Base-by-base conservation (phyloP, 2,113 vertebrate genomes). In the Vulpes vulpes region DNA sequence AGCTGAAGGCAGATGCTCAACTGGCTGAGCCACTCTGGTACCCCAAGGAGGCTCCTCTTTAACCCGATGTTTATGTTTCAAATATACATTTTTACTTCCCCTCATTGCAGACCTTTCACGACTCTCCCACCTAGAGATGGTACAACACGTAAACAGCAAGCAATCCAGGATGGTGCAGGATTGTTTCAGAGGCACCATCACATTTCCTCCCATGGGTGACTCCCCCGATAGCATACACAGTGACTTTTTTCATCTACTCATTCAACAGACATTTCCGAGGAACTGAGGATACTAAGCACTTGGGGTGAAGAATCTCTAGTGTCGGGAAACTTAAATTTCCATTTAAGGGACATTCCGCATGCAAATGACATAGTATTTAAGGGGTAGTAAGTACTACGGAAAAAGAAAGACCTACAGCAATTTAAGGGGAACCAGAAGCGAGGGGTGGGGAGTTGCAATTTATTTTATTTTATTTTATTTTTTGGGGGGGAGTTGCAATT, bases 271-370 rank as follows among this genome's bases (percentile, higher is more conserved):
- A 86, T 57, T 89, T 89, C 85, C 20, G 11, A 53, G 76, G 12
- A 92, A 38, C 20, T 23, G 30, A 60, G 5, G 23, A 8, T 30
- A 20, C 14, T 20, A 92, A 64, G 38, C 94, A 25, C 23, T 64
- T 76, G n/a, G 12, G 30, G 78, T 5, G 3, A 6, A 83, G 91
- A 79, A 93, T 55, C 15, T 89, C 62, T 86, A 11, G 23, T 25
- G 30, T 76, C 49, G 2, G 57, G 17, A 92, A 87, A 60, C 51
- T 94, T 93, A 49, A 19, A 90, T 84, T 96, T 82, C 78, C 80
- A 51, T 30, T 65, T 6, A 49, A 20, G n/a, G 17, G 4, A 89
- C 17, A 78, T 23, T 59, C 82, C 73, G 35, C 82, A 74, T 71
- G 60, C n/a, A 83, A 80, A 92, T 51, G 25, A 74, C 8, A 11